Conservation (phyloP, 2,797 vertebrate species). For the Benthosema pterotum region DNA sequence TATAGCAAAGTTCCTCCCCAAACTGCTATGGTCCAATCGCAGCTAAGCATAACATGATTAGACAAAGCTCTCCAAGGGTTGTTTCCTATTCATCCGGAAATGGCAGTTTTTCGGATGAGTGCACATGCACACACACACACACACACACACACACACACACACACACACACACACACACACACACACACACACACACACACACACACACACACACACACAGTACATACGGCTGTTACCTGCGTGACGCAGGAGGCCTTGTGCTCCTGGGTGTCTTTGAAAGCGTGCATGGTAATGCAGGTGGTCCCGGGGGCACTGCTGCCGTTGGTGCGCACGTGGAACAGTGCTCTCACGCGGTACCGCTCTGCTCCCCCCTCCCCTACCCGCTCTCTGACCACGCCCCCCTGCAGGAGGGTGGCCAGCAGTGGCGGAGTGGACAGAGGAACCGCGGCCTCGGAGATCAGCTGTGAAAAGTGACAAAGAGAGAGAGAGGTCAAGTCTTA, state of each 20-base stretch:
- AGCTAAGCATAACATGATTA: no score
- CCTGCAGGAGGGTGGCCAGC: conserved; percentile 71
- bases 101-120: no score
- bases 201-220: background rate
- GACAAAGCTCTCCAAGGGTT: no score
- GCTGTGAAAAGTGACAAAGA: conserved; percentile 47
- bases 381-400: conserved; percentile 57
- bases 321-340: conserved; percentile 69
- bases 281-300: conserved; percentile 73
- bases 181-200: background rate
- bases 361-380: conserved; percentile 40
- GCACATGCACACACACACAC: no score
- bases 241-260: conserved; percentile 72
- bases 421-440: conserved; percentile 52
- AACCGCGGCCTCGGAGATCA: conserved; percentile 58
- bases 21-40: no score
- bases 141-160: conserved; percentile 1
- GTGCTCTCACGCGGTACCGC: conserved; percentile 58
- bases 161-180: background rate
- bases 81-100: no score
- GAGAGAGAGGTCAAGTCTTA: background rate
- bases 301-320: conserved; percentile 14
- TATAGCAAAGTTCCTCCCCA: no score
- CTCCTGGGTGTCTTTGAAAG: conserved; percentile 78
- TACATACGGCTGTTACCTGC: conserved; percentile 69